phyloP scores from a whole-genome alignment of 1,140 invertebrate genomes.

The Lordiphosa stackelbergi region DNA sequence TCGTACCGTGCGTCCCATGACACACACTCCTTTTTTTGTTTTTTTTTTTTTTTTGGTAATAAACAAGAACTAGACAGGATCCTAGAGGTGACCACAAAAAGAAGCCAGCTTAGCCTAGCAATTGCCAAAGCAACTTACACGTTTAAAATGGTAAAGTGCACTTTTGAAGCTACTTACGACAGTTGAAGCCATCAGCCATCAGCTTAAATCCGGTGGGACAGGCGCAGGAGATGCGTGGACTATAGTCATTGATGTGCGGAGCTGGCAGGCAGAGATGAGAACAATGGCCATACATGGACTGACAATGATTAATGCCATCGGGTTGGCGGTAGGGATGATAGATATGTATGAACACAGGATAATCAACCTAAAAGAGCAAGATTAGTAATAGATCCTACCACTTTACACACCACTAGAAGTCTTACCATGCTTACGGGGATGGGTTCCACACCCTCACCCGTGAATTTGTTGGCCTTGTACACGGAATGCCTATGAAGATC shows the following conservation, averaged over 20 bases:
- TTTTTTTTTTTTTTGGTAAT: no score
- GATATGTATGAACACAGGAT: conserved; percentile 93
- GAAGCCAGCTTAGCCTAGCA: conserved; percentile 86
- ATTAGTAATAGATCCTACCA: not conserved
- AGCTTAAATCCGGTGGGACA: conserved; percentile 79
- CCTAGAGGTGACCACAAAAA: conserved; percentile 46
- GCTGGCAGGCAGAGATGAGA: conserved; percentile 94
- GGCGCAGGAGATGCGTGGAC: conserved; percentile 89
- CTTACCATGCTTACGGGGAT: conserved; percentile 85
- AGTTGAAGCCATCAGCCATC: conserved; percentile 88
- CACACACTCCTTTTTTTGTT: no score
- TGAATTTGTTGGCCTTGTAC: conserved; percentile 96
- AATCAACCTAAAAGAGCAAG: conserved; percentile 77
- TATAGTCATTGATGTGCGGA: conserved; percentile 85
- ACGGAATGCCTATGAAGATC: conserved; percentile 97
- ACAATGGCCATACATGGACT: conserved; percentile 92
- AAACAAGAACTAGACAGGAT: no score
- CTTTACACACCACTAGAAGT: no score
- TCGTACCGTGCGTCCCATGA: no score
- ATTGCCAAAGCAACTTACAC: conserved; percentile 41
- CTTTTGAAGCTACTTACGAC: conserved; percentile 82
- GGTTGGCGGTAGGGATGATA: conserved; percentile 95
- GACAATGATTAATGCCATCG: conserved; percentile 93
- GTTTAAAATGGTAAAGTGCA: no score
- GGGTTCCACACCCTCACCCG: conserved; percentile 86